Evolutionary conservation across 1,140 invertebrate species (phyloP).

Genomic region (Ceratitis capitata): DNA sequence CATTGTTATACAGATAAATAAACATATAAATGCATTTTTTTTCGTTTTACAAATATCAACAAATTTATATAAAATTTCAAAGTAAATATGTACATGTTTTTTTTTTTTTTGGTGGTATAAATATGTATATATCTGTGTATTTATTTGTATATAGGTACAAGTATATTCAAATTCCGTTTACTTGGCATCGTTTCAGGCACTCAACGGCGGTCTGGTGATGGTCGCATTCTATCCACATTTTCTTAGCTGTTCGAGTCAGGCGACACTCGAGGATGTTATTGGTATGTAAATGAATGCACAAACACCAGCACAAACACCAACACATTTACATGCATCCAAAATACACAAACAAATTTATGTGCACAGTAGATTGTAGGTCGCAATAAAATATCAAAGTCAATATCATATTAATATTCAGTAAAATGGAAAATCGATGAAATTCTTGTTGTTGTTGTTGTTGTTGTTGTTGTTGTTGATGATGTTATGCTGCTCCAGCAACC

Average conservation of each 20-base stretch:
- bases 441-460: no score
- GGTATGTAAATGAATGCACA: slow-evolving; percentile 67
- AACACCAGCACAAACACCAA: neutral
- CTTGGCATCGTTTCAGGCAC: slow-evolving; percentile 59
- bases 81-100: no score
- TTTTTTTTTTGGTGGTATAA: no score
- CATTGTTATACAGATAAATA: neutral
- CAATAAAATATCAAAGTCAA: slow-evolving; percentile 30
- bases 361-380: neutral
- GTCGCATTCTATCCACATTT: slow-evolving; percentile 88
- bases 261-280: slow-evolving; percentile 80
- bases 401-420: slow-evolving; percentile 32
- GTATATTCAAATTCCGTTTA: neutral
- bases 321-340: neutral
- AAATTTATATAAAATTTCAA: neutral
- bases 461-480: no score
- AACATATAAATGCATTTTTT: neutral
- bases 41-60: neutral
- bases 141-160: neutral
- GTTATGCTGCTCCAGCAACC: no score
- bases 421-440: slow-evolving; percentile 32
- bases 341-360: neutral
- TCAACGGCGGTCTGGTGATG: slow-evolving; percentile 88
- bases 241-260: slow-evolving; percentile 81
- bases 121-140: neutral